These are phyloP conservation scores for Prionailurus viverrinus DNA, from an alignment of 2,113 vertebrate genomes.

Conservation along the genomic window DNA sequence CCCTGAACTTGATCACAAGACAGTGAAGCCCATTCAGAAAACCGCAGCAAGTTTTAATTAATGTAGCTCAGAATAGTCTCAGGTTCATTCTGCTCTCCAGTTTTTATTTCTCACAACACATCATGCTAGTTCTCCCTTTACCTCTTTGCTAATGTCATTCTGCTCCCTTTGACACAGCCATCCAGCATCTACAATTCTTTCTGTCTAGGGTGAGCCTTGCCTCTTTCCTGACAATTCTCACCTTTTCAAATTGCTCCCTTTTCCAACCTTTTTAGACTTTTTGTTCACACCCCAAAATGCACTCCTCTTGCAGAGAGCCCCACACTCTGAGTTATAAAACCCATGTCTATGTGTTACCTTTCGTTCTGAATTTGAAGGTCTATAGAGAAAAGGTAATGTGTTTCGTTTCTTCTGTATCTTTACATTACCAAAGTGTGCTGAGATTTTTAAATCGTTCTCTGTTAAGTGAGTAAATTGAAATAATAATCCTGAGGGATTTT, in stretches of 20 bases:
- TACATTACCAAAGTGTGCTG: background rate
- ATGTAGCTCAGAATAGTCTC: background rate
- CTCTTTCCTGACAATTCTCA: background rate
- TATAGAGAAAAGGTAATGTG: background rate
- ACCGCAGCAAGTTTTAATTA: background rate
- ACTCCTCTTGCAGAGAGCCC: background rate
- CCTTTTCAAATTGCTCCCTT: background rate
- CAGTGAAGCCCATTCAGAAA: background rate
- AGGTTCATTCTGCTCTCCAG: background rate
- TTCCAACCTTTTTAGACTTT: background rate
- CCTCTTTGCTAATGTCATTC: background rate
- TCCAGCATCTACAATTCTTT: background rate
- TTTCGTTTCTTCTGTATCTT: constrained; percentile 37
- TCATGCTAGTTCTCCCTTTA: rapidly evolving
- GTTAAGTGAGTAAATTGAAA: constrained; percentile 39
- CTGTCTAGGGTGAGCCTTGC: background rate
- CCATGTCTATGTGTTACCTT: background rate
- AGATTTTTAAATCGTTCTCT: background rate
- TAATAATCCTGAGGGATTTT: constrained; percentile 48
- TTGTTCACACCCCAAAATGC: background rate
- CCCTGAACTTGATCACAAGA: background rate
- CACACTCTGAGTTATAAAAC: background rate
- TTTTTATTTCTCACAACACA: background rate
- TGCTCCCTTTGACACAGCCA: background rate
- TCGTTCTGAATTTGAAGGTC: background rate